These are phyloP conservation scores for Hucho hucho DNA, from an alignment of 2,113 vertebrate genomes.

Conservation along the genomic window DNA sequence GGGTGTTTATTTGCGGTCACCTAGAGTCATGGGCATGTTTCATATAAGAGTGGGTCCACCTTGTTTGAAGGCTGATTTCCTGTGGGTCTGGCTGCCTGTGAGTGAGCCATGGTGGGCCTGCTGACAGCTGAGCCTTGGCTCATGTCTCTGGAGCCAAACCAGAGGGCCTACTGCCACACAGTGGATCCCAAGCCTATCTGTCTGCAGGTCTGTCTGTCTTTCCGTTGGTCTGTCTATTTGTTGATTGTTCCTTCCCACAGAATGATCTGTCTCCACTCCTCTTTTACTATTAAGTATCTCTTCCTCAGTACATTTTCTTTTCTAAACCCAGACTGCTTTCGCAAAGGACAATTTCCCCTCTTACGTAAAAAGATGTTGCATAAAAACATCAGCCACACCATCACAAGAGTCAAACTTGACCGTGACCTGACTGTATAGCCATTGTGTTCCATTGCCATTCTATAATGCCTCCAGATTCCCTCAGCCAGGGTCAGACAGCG, in stretches of 20 bases:
- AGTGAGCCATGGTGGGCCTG: conserved; percentile 43
- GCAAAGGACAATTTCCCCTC: not conserved
- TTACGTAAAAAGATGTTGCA: not conserved
- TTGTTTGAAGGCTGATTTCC: conserved; percentile 69
- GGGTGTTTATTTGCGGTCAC: conserved; percentile 70
- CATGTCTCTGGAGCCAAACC: conserved; percentile 47
- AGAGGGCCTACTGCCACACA: conserved; percentile 51
- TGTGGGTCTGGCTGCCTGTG: conserved; percentile 52
- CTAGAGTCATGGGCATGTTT: conserved; percentile 70
- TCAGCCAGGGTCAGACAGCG: conserved; percentile 23
- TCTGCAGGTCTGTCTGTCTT: not conserved
- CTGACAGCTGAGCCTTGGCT: conserved; percentile 64
- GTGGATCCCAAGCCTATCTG: conserved; percentile 14
- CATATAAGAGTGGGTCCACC: conserved; percentile 81
- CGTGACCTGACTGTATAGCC: not conserved
- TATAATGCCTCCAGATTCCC: conserved; percentile 24
- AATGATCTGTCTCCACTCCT: conserved; percentile 7
- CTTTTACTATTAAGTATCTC: not conserved
- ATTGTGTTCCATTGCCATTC: conserved; percentile 8
- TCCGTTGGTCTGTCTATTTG: conserved; percentile 4
- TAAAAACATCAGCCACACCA: not conserved
- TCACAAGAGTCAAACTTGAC: not conserved
- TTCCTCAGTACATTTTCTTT: not conserved
- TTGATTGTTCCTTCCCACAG: conserved; percentile 29
- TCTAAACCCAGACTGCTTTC: not conserved